These are phyloP conservation scores for Phyto melanocephala DNA, from an alignment of 2,888 invertebrate genomes.

Conservation along the genomic window DNA sequence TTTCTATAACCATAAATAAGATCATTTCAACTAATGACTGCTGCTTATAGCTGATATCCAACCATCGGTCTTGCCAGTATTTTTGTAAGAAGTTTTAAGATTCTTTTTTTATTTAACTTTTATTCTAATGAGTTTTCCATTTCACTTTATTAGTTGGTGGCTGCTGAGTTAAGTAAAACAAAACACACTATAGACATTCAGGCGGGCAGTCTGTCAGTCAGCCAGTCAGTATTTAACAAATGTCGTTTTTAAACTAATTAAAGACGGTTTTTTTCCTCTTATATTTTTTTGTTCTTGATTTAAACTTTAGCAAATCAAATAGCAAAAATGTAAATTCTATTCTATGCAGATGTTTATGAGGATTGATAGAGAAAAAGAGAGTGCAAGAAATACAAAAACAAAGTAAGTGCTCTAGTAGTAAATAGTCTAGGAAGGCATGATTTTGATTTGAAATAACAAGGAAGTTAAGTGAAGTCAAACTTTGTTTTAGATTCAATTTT, in stretches of 20 bases:
- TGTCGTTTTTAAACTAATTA: slow-evolving; percentile 64
- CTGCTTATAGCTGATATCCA: slow-evolving; percentile 24
- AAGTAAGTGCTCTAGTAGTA: slow-evolving; percentile 16
- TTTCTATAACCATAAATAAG: slow-evolving; percentile 65
- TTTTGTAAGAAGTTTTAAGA: slow-evolving; percentile 13
- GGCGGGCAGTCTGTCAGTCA: neutral
- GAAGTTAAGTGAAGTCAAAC: slow-evolving; percentile 49
- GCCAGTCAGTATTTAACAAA: slow-evolving; percentile 19
- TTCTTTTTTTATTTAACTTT: neutral
- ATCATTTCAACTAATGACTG: slow-evolving; percentile 62
- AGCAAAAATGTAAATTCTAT: slow-evolving; percentile 56
- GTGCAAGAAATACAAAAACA: neutral
- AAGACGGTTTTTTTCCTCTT: slow-evolving; percentile 15
- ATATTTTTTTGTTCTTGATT: slow-evolving; percentile 1
- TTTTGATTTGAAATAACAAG: slow-evolving; percentile 53
- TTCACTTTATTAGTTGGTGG: slow-evolving; percentile 61
- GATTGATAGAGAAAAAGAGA: slow-evolving; percentile 11
- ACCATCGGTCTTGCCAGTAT: neutral
- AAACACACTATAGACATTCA: slow-evolving; percentile 2
- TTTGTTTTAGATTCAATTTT: slow-evolving; percentile 14
- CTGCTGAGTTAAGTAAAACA: neutral
- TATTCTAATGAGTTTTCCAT: slow-evolving; percentile 65
- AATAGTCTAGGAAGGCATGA: slow-evolving; percentile 19
- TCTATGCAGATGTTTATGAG: slow-evolving; percentile 62
- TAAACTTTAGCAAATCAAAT: slow-evolving; percentile 44